phyloP scores from a whole-genome alignment of 2,797 vertebrate species.

The Paguma larvata region DNA sequence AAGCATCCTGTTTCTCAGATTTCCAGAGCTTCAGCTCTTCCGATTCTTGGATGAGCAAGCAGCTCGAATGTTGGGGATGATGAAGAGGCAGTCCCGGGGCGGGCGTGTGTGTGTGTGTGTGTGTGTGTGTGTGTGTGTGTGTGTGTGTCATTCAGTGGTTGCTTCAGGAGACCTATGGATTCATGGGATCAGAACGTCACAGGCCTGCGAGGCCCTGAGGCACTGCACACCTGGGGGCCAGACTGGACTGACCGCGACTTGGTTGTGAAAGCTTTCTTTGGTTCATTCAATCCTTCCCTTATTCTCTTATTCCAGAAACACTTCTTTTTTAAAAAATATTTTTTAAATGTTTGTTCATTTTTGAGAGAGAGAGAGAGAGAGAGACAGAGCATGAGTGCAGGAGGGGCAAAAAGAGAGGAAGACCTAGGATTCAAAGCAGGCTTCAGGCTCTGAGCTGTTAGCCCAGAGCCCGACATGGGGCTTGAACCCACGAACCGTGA shows the following conservation, averaged over 20 bases:
- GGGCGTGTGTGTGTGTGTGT: too few relatives aligned
- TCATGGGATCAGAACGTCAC: not conserved
- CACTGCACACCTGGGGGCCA: not conserved
- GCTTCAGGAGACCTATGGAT: not conserved
- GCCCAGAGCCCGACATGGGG: too few relatives aligned
- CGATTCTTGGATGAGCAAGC: not conserved
- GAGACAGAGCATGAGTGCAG: too few relatives aligned
- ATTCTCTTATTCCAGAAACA: conserved; percentile 10
- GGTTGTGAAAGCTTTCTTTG: not conserved
- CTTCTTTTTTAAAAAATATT: not conserved
- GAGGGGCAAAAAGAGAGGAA: too few relatives aligned
- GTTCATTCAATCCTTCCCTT: not conserved
- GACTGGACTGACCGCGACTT: not conserved
- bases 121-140: too few relatives aligned
- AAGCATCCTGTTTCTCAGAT: not conserved
- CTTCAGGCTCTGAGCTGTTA: too few relatives aligned
- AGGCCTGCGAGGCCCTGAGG: not conserved
- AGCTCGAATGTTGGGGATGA: not conserved
- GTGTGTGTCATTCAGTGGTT: not conserved
- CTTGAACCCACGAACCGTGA: too few relatives aligned
- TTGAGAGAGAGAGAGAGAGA: too few relatives aligned
- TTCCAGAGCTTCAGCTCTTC: conserved; percentile 40
- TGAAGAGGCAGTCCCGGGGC: not conserved
- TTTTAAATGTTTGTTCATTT: not conserved
- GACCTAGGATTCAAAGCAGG: too few relatives aligned